Percentiles rank a stretch among this genome's conserved stretches.
phyloP scores from a whole-genome alignment of 2,113 vertebrate species.

The Muscicapa adusta region DNA sequence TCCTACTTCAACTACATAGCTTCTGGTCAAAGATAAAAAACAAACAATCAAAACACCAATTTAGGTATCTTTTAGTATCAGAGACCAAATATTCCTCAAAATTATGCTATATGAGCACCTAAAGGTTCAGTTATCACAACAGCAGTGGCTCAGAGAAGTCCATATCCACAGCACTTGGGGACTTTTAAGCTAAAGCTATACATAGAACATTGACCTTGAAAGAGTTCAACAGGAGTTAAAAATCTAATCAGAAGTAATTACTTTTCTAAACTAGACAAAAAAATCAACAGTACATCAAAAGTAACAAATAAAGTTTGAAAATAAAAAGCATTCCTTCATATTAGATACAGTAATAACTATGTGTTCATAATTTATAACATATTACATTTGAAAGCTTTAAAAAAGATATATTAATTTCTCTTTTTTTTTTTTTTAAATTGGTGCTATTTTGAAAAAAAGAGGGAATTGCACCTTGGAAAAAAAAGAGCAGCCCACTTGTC shows the following conservation, averaged over 20 bases:
- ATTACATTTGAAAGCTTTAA: background rate
- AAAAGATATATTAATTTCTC: background rate
- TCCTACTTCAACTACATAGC: background rate
- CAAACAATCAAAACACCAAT: background rate
- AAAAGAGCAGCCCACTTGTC: background rate
- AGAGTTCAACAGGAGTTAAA: background rate
- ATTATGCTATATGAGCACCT: background rate
- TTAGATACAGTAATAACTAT: background rate
- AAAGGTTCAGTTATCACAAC: background rate
- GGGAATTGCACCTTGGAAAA: background rate
- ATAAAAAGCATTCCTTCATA: background rate
- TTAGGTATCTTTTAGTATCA: background rate
- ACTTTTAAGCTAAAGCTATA: background rate
- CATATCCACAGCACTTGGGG: background rate
- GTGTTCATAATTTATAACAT: background rate
- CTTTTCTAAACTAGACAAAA: background rate
- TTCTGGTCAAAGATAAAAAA: background rate
- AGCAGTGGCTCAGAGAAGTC: background rate
- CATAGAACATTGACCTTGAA: background rate
- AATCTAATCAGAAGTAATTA: background rate
- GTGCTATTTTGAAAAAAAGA: background rate
- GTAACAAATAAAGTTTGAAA: background rate
- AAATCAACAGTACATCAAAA: background rate
- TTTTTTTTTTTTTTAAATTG: background rate
- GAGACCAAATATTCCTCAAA: background rate